These are phyloP conservation scores for Ovibos moschatus DNA, from an alignment of 2,113 vertebrate genomes.

Conservation along the genomic window DNA sequence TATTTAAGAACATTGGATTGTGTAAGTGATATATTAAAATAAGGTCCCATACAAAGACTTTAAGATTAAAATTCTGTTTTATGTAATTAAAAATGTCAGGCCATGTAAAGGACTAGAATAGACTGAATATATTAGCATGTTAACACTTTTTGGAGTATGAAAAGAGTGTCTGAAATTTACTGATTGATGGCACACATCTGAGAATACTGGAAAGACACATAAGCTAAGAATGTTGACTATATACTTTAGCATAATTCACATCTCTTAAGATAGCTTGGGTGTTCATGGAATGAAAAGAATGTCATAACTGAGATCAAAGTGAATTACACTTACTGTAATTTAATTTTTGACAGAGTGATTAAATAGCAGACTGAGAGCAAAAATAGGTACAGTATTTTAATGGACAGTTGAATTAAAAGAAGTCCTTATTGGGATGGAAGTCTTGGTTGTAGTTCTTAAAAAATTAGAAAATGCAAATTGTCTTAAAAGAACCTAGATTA, in stretches of 20 bases:
- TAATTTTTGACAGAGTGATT: slow-evolving; percentile 28
- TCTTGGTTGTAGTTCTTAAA: slow-evolving; percentile 8
- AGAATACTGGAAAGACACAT: background rate
- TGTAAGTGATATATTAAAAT: background rate
- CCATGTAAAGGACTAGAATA: background rate
- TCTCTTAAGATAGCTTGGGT: background rate
- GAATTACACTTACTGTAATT: slow-evolving; percentile 29
- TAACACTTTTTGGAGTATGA: background rate
- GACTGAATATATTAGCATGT: background rate
- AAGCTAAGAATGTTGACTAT: background rate
- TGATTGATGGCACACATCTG: background rate
- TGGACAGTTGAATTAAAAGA: background rate
- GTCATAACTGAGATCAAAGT: slow-evolving; percentile 46
- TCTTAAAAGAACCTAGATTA: background rate
- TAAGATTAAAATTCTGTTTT: slow-evolving; percentile 10
- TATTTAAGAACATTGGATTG: background rate
- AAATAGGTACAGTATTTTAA: background rate
- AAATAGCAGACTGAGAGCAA: slow-evolving; percentile 19
- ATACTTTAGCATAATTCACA: background rate
- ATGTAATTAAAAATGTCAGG: background rate
- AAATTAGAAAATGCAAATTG: slow-evolving; percentile 20
- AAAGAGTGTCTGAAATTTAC: background rate
- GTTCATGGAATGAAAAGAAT: slow-evolving; percentile 6
- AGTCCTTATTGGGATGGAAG: background rate
- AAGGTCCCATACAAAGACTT: background rate